Percentiles rank a stretch among this genome's conserved stretches.
Conservation (phyloP, 2,113 vertebrate species). For the Bos indicus region DNA sequence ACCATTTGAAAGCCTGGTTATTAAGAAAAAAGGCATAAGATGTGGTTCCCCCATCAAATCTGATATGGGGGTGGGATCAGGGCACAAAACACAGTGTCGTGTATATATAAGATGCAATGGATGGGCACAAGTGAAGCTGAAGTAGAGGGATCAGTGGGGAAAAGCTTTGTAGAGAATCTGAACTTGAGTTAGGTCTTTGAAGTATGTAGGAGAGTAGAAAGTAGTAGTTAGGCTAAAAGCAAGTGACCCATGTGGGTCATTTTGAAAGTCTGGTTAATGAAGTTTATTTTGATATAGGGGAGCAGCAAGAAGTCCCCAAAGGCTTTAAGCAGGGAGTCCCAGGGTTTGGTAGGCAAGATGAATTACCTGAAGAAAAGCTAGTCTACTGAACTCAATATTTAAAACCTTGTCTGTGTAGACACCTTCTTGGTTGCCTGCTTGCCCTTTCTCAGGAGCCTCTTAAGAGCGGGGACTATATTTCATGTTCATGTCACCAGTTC, state of each 20-base stretch:
- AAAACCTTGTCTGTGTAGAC: neutral
- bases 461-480: neutral
- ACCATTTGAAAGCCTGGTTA: neutral
- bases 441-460: neutral
- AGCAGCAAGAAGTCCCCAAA: neutral
- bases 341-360: neutral
- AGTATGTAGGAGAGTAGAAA: neutral
- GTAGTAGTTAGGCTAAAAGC: neutral
- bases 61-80: neutral
- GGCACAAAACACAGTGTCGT: neutral
- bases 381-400: neutral
- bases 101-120: neutral
- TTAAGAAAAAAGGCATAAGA: neutral
- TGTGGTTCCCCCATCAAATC: neutral
- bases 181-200: neutral
- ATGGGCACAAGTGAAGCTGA: neutral
- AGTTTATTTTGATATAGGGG: neutral
- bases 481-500: neutral
- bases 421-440: neutral
- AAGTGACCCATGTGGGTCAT: neutral
- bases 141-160: neutral
- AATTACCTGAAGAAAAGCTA: neutral
- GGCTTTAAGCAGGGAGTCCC: neutral
- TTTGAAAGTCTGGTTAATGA: neutral
- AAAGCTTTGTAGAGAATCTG: neutral